A percentile compares a stretch with the other conserved stretches of the same genome.
Evolutionary conservation across 1,140 invertebrate genomes (phyloP).

Genomic region (Cyclargus thomasi): DNA sequence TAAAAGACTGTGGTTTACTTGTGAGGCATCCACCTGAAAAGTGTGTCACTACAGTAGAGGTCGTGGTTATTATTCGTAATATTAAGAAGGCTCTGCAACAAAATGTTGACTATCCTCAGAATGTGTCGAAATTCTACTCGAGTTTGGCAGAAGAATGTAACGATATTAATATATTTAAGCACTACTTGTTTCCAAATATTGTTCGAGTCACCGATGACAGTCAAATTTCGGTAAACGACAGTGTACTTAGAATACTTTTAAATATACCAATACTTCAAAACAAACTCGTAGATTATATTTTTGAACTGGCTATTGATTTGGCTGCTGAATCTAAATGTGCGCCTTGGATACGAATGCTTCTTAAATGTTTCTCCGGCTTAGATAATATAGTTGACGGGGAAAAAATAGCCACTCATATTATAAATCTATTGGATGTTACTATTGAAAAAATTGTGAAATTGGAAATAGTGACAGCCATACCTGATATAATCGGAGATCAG

Average conservation of each 20-base stretch:
- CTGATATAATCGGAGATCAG: conserved; percentile 64
- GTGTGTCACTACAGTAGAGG: conserved; percentile 41
- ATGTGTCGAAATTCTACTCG: conserved; percentile 50
- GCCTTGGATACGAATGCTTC: conserved; percentile 59
- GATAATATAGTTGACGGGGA: conserved; percentile 49
- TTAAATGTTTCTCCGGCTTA: conserved; percentile 60
- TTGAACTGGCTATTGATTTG: conserved; percentile 59
- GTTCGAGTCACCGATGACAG: conserved; percentile 36
- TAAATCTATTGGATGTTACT: conserved; percentile 60
- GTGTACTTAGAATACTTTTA: conserved; percentile 62
- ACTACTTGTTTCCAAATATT: conserved; percentile 63
- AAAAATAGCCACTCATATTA: conserved; percentile 53
- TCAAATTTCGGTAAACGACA: conserved; percentile 43
- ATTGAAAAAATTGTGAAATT: conserved; percentile 54
- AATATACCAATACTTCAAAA: conserved; percentile 56
- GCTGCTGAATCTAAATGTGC: conserved; percentile 50
- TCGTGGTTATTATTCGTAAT: conserved; percentile 48
- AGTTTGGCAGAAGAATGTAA: conserved; percentile 53
- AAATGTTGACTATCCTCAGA: conserved; percentile 60
- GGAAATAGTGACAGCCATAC: conserved; percentile 70
- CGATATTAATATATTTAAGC: conserved; percentile 48
- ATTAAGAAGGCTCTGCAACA: conserved; percentile 61
- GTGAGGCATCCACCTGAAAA: conserved; percentile 49
- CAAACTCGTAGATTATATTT: conserved; percentile 56
- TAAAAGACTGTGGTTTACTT: conserved; percentile 52